These are phyloP conservation scores for Nilaparvata lugens DNA, from an alignment of 1,140 invertebrate genomes.

Conservation along the genomic window DNA sequence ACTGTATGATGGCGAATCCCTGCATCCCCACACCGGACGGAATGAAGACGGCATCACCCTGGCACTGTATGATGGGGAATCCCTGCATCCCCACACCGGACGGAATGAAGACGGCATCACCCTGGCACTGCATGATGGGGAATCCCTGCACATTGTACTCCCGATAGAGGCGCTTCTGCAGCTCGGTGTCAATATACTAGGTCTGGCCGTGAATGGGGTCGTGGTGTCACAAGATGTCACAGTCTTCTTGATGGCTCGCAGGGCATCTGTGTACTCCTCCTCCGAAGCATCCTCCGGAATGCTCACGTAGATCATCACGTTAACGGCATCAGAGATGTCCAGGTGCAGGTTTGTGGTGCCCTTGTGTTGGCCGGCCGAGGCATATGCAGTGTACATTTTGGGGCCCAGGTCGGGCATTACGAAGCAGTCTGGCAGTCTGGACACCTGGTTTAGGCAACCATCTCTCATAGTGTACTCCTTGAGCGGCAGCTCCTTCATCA, in stretches of 20 bases:
- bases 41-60: no score
- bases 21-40: no score
- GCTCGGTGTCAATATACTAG: constrained; percentile 82
- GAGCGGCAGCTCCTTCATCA: constrained; percentile 88
- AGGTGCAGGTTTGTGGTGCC: constrained; percentile 95
- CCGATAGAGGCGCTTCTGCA: constrained; percentile 81
- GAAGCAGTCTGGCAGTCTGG: constrained; percentile 84
- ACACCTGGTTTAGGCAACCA: constrained; percentile 83
- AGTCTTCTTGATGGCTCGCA: constrained; percentile 78
- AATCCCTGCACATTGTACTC: constrained; percentile 95
- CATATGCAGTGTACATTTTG: constrained; percentile 98
- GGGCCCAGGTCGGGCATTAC: constrained; percentile 92
- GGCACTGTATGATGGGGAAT: constrained; percentile 99
- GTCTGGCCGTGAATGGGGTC: constrained; percentile 97
- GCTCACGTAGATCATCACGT: constrained; percentile 95
- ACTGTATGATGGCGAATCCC: no score
- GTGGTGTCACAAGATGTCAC: no score
- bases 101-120: constrained; percentile 94
- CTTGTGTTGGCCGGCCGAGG: constrained; percentile 66
- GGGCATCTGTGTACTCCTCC: constrained; percentile 60
- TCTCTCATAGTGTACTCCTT: constrained; percentile 83
- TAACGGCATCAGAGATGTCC: constrained; percentile 95
- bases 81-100: no score
- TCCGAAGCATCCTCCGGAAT: constrained; percentile 70
- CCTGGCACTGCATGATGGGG: no score